Conservation (phyloP, 2,113 vertebrate species). For the Oncorhynchus mykiss region DNA sequence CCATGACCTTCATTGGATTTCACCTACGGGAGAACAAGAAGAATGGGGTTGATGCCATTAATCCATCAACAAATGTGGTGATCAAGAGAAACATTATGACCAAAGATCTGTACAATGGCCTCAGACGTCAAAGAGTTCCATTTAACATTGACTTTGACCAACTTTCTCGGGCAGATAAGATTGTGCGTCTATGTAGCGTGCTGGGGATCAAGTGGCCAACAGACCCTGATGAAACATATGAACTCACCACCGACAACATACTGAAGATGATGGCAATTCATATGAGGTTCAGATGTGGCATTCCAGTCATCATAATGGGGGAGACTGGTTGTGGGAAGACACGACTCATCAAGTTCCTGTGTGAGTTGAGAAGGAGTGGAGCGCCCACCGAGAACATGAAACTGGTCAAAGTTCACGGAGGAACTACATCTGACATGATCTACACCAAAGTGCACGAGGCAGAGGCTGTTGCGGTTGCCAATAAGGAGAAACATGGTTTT, state of each 20-base stretch:
- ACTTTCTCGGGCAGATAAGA: constrained; percentile 81
- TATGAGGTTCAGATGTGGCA: constrained; percentile 93
- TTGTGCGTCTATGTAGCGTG: constrained; percentile 81
- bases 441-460: constrained; percentile 81
- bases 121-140: constrained; percentile 82
- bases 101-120: constrained; percentile 66
- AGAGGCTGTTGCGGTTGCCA: constrained; percentile 71
- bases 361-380: constrained; percentile 74
- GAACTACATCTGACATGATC: constrained; percentile 85
- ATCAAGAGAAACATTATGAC: constrained; percentile 85
- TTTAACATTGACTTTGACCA: constrained; percentile 87
- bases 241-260: constrained; percentile 92
- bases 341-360: constrained; percentile 88
- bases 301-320: constrained; percentile 95
- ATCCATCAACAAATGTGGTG: constrained; percentile 63
- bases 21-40: constrained; percentile 69
- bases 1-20: constrained; percentile 97
- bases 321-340: constrained; percentile 97
- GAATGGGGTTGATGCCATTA: constrained; percentile 78
- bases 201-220: constrained; percentile 80
- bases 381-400: constrained; percentile 81
- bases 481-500: constrained; percentile 73
- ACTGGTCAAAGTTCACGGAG: constrained; percentile 93
- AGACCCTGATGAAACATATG: constrained; percentile 91
- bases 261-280: constrained; percentile 93